These are phyloP conservation scores for Numenius phaeopus DNA, from an alignment of 2,797 vertebrate species.

Conservation along the genomic window DNA sequence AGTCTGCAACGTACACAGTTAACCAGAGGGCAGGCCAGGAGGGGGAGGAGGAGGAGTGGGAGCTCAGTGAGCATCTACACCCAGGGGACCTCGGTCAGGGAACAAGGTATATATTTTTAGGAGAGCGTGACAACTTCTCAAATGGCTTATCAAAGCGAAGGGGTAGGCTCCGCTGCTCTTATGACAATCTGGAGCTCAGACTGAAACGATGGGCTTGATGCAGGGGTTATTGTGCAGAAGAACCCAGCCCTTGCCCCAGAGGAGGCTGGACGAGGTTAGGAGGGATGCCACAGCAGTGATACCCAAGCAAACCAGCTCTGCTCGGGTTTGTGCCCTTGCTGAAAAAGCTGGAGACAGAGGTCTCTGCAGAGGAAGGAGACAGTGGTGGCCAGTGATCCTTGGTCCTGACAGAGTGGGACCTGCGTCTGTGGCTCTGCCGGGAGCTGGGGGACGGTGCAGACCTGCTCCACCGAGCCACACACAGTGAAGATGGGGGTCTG, in stretches of 20 bases:
- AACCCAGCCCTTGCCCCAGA: background rate
- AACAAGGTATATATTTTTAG: conserved; percentile 15
- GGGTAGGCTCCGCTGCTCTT: background rate
- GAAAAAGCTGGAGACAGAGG: background rate
- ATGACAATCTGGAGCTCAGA: background rate
- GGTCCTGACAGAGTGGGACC: background rate
- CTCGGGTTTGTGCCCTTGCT: background rate
- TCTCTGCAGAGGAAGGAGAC: background rate
- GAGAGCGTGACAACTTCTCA: background rate
- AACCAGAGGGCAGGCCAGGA: conserved; percentile 19
- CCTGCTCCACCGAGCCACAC: accelerated
- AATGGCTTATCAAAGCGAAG: conserved; percentile 9
- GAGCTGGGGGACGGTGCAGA: background rate
- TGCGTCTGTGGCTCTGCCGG: accelerated
- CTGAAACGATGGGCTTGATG: background rate
- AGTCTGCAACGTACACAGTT: conserved; percentile 23
- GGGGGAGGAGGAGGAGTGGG: conserved; percentile 16
- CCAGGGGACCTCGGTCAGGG: background rate
- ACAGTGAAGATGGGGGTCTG: background rate
- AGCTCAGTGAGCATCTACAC: background rate
- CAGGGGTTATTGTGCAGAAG: background rate
- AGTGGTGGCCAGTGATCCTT: background rate
- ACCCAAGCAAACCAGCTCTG: background rate
- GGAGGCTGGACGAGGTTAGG: background rate
- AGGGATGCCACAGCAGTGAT: background rate